These are phyloP conservation scores for Leptinotarsa rubiginosa DNA, from an alignment of 2,888 invertebrate genomes.

Conservation along the genomic window DNA sequence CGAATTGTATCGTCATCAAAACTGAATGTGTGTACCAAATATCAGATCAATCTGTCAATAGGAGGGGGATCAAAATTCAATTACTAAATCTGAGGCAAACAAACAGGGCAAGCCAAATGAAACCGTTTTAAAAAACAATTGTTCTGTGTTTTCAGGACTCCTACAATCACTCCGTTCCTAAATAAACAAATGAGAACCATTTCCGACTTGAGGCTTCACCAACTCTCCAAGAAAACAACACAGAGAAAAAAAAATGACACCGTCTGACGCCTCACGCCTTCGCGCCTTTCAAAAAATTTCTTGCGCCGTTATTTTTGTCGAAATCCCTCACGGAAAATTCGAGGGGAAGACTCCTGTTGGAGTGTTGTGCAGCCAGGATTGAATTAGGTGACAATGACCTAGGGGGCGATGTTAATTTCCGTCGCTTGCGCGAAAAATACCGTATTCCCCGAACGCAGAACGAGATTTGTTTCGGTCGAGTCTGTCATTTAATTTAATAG, in stretches of 20 bases:
- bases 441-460: background rate
- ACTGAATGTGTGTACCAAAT: too few species aligned
- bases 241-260: background rate
- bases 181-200: too few species aligned
- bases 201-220: too few species aligned
- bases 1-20: too few species aligned
- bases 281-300: background rate
- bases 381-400: constrained; percentile 22
- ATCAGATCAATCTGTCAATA: too few species aligned
- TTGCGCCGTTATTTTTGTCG: background rate
- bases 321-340: constrained; percentile 1
- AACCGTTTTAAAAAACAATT: too few species aligned
- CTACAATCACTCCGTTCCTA: too few species aligned
- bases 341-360: background rate
- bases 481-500: constrained; percentile 16
- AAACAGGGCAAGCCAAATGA: too few species aligned
- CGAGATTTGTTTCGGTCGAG: constrained; percentile 7
- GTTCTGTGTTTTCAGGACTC: too few species aligned
- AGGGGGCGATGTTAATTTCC: constrained; percentile 19
- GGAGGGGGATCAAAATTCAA: too few species aligned
- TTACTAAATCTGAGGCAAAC: too few species aligned
- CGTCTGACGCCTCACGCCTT: background rate
- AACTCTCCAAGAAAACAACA: too few species aligned
- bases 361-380: background rate
- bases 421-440: constrained; percentile 11